These are phyloP conservation scores for Habrosyne pyritoides DNA, from an alignment of 2,888 invertebrate genomes.

Conservation along the genomic window DNA sequence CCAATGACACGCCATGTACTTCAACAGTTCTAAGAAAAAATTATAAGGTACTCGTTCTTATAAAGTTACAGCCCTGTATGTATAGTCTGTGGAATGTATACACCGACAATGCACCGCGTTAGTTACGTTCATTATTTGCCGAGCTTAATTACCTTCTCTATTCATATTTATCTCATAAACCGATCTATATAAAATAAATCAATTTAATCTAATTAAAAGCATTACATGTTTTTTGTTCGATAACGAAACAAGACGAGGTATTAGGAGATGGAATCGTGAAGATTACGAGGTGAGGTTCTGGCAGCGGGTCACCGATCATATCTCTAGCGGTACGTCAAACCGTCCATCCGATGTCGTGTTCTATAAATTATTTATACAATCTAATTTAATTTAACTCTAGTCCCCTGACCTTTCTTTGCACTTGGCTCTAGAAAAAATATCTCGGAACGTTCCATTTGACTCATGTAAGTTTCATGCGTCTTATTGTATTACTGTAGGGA, in stretches of 20 bases:
- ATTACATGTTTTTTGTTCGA: slow-evolving; percentile 81
- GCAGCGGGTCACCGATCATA: slow-evolving; percentile 80
- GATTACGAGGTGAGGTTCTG: slow-evolving; percentile 71
- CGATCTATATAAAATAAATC: slow-evolving; percentile 79
- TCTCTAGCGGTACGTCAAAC: slow-evolving; percentile 74
- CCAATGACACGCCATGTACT: not conserved
- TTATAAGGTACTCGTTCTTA: not conserved
- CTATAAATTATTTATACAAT: slow-evolving; percentile 80
- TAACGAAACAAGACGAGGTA: slow-evolving; percentile 78
- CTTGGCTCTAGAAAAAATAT: slow-evolving; percentile 54
- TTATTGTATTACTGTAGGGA: slow-evolving; percentile 61
- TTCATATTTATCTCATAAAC: slow-evolving; percentile 60
- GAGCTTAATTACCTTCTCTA: slow-evolving; percentile 75
- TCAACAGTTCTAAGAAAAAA: not conserved
- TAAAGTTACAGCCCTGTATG: not conserved
- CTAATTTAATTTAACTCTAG: slow-evolving; percentile 77
- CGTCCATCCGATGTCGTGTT: slow-evolving; percentile 76
- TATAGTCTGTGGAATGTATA: not conserved
- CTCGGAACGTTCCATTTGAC: slow-evolving; percentile 49
- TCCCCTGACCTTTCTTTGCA: slow-evolving; percentile 76
- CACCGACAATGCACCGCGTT: slow-evolving; percentile 46
- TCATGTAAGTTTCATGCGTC: slow-evolving; percentile 65
- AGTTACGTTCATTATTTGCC: slow-evolving; percentile 70
- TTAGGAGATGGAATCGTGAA: slow-evolving; percentile 77
- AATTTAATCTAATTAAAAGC: slow-evolving; percentile 84